These are phyloP conservation scores for Cassiopea xamachana DNA, from an alignment of 30 jellyfish, hydroid and myxozoan genomes.

Conservation along the genomic window DNA sequence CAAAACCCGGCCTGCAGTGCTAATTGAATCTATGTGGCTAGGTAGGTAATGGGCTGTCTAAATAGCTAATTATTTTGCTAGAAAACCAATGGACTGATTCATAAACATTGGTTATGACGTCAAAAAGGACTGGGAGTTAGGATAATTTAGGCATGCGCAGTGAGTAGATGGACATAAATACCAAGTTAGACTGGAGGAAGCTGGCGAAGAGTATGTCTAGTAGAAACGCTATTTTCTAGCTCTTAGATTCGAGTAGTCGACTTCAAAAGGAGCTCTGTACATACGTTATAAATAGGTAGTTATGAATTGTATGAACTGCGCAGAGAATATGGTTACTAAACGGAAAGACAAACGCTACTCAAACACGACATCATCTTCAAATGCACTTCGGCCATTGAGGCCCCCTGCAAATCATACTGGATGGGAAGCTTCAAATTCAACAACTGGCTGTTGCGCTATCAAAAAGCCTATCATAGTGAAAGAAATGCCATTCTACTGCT, in stretches of 20 bases:
- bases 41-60: too few species aligned
- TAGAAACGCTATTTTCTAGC: not conserved
- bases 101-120: not conserved
- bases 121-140: conserved; percentile 6
- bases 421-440: conserved; percentile 42
- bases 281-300: conserved; percentile 12
- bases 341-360: conserved; percentile 62
- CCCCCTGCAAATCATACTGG: conserved; percentile 67
- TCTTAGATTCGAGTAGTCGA: not conserved
- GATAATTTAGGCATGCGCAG: conserved; percentile 7
- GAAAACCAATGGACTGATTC: not conserved
- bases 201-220: not conserved
- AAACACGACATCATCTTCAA: conserved; percentile 28
- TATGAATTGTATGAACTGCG: conserved; percentile 78
- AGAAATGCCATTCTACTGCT: conserved; percentile 94
- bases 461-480: conserved; percentile 60
- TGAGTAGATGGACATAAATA: not conserved
- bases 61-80: too few species aligned
- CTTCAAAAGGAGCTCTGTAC: conserved; percentile 7
- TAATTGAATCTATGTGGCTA: too few species aligned
- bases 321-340: conserved; percentile 70
- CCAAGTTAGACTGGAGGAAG: not conserved
- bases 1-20: too few species aligned
- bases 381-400: conserved; percentile 72
- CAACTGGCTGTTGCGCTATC: conserved; percentile 17